A percentile compares a stretch with the other conserved stretches of the same genome.
Evolutionary conservation across 2,797 vertebrate species (phyloP).

Genomic region (Amazona finschi): DNA sequence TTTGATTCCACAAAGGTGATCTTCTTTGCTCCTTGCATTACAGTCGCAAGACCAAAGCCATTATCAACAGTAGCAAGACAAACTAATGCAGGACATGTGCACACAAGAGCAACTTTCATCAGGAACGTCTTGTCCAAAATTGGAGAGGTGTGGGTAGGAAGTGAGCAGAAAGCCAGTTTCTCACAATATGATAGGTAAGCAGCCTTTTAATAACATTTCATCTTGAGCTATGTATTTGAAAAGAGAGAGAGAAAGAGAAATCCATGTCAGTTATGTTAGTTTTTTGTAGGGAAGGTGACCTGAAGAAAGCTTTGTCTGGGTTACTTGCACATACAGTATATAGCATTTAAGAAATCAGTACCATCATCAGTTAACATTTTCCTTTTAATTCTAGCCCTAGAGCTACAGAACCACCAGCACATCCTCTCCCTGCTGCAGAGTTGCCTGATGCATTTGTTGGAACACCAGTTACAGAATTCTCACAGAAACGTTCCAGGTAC

Average conservation of each 20-base stretch:
- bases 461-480: slow-evolving; percentile 83
- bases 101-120: slow-evolving; percentile 89
- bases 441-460: slow-evolving; percentile 85
- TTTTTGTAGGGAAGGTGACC: background rate
- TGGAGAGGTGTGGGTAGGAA: slow-evolving; percentile 87
- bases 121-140: slow-evolving; percentile 89
- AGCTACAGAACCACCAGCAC: slow-evolving; percentile 47
- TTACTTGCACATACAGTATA: fast-evolving
- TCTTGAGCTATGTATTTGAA: fast-evolving
- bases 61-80: slow-evolving; percentile 87
- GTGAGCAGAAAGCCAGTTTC: slow-evolving; percentile 65
- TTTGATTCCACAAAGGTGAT: background rate
- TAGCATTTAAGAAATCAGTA: background rate
- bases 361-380: background rate
- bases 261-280: fast-evolving
- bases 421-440: slow-evolving; percentile 47
- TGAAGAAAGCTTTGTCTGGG: background rate
- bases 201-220: background rate
- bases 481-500: slow-evolving; percentile 87
- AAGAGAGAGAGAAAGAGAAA: background rate
- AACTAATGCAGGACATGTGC: slow-evolving; percentile 79
- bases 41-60: slow-evolving; percentile 88
- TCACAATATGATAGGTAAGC: slow-evolving; percentile 79
- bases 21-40: background rate
- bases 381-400: slow-evolving; percentile 67